Percentiles rank a stretch among this genome's conserved stretches.
Conservation (phyloP, 2,797 vertebrate genomes). For the Morelia viridis region DNA sequence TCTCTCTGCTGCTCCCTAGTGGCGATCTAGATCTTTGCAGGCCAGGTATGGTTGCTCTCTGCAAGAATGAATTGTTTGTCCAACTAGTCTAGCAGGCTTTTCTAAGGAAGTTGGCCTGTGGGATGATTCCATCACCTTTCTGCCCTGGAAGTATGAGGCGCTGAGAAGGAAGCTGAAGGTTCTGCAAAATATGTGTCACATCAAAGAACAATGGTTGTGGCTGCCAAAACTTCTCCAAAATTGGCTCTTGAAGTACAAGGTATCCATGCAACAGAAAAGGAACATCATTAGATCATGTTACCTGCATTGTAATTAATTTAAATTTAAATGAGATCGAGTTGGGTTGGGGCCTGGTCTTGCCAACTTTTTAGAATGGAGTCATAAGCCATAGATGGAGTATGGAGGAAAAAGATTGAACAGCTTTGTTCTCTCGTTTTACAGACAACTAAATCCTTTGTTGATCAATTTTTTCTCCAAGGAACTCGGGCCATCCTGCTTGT, state of each 20-base stretch:
- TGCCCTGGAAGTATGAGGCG: neutral
- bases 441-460: no score
- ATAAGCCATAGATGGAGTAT: neutral
- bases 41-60: neutral
- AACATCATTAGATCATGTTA: neutral
- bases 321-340: neutral
- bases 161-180: neutral
- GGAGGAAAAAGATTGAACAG: no score
- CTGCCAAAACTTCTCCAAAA: neutral
- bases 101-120: neutral
- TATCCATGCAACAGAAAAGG: neutral
- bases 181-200: neutral
- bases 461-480: no score
- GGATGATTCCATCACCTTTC: neutral
- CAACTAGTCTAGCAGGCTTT: neutral
- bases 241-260: neutral
- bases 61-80: neutral
- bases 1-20: neutral
- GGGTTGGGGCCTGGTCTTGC: neutral
- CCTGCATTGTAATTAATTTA: neutral
- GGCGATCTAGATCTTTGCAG: neutral
- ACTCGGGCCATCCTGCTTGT: no score
- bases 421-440: no score
- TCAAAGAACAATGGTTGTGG: neutral
- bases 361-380: neutral